phyloP scores from a whole-genome alignment of 2,888 invertebrate genomes.

The Drosophila peninsularis region DNA sequence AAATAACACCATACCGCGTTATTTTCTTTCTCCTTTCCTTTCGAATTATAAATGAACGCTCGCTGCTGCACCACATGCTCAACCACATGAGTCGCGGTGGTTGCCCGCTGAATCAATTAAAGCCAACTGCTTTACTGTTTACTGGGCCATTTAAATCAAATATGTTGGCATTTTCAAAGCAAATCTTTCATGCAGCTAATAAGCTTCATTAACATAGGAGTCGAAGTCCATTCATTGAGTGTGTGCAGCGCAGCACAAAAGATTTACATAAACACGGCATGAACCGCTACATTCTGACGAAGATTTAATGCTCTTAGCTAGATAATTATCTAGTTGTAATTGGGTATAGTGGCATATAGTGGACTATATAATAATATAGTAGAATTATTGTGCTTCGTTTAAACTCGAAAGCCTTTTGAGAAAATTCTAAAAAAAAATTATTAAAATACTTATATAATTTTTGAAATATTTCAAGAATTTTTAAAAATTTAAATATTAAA shows the following conservation, averaged over 20 bases:
- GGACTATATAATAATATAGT: background rate
- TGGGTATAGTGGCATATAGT: background rate
- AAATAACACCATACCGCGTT: conserved; percentile 11
- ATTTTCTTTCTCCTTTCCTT: conserved; percentile 15
- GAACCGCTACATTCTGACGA: conserved; percentile 21
- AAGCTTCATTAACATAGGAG: conserved; percentile 57
- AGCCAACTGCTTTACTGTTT: conserved; percentile 69
- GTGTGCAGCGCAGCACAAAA: conserved; percentile 19
- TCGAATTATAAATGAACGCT: conserved; percentile 42
- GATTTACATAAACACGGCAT: conserved; percentile 49
- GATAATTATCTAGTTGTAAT: conserved; percentile 8
- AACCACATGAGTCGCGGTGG: conserved; percentile 19
- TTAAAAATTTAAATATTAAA: too few species aligned
- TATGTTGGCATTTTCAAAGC: conserved; percentile 46
- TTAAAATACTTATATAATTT: background rate
- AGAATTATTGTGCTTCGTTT: background rate
- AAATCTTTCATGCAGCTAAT: conserved; percentile 76
- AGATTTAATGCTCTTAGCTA: conserved; percentile 5
- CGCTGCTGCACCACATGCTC: conserved; percentile 36
- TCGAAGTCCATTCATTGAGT: conserved; percentile 23
- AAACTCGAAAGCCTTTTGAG: background rate
- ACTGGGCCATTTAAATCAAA: conserved; percentile 69
- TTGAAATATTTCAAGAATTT: background rate
- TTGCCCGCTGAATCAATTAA: conserved; percentile 64
- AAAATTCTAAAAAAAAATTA: background rate